Evolutionary conservation across 1,140 invertebrate genomes (phyloP), one percentile per base, ranked within the genome.

Genomic region (Sycobia sp.): DNA sequence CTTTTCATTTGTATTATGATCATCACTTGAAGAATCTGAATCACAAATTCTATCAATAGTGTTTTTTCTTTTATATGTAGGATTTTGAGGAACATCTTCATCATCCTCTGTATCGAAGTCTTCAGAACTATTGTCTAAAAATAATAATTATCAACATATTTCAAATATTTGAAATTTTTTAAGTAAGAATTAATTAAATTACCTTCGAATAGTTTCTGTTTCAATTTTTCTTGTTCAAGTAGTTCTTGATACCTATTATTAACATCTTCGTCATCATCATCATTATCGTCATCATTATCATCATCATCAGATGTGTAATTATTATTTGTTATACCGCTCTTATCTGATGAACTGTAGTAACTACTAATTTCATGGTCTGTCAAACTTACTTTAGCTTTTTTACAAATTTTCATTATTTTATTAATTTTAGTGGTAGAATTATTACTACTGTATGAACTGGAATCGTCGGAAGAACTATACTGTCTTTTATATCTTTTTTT

Each of bases 141-240:
- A 32, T 57, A 44, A 29, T n/a, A 36, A 25, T 34, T 23, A n/a
- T 46, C 0, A 44, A 58, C 29, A 38, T 57, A 32, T 22, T 66
- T 29, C 10, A 69, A 55, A 22, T 69, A 39, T 53, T 34, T 72
- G 8, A 32, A 46, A 55, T 11, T 18, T n/a, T 5, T 4, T 3
- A 25, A 27, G 14, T n/a, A 38, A 23, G 41, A 67, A 61, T 44
- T 72, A 54, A 10, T 71, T 72, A 53, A 79, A 71, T n/a, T 39
- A 46, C 27, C 69, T 65, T 68, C 68, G 54, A 49, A 13, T 46
- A 62, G 38, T 1, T 46, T 2, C 23, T 63, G 39, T 56, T 67
- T 46, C 36, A 67, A 54, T 29, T 0, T 39, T 43, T 50, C 47
- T 60, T 60, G 53, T 8, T 44, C 1, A 46, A 25, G 16, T 7